A percentile compares a stretch with the other conserved stretches of the same genome.
Conservation (phyloP, 2,113 vertebrate genomes). For the Tragelaphus buxtoni region DNA sequence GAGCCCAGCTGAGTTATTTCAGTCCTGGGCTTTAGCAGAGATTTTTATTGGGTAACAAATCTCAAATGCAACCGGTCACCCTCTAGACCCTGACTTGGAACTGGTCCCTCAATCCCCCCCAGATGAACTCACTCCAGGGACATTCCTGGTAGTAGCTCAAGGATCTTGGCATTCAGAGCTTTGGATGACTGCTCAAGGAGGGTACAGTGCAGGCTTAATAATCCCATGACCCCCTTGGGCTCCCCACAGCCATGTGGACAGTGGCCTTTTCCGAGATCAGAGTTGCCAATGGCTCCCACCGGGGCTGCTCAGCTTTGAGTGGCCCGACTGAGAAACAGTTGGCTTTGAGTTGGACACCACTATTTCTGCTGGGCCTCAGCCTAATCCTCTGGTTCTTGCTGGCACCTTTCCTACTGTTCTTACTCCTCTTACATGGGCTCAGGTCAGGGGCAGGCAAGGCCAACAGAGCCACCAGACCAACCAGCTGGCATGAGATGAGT, state of each 20-base stretch:
- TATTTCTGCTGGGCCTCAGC: constrained; percentile 13
- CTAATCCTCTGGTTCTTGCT: not conserved
- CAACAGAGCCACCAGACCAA: not conserved
- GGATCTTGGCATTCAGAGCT: constrained; percentile 45
- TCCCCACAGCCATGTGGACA: not conserved
- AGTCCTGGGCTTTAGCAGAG: constrained; percentile 67
- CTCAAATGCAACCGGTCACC: constrained; percentile 67
- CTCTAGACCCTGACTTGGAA: constrained; percentile 52
- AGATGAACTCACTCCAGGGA: constrained; percentile 62
- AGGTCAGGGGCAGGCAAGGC: not conserved
- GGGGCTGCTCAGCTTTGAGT: not conserved
- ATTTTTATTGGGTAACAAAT: constrained; percentile 76
- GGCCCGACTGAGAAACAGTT: not conserved
- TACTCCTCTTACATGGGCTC: not conserved
- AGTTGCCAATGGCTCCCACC: not conserved
- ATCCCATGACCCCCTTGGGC: not conserved
- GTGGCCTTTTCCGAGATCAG: not conserved
- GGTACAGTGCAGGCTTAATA: not conserved
- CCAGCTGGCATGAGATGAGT: not conserved
- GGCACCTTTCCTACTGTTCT: constrained; percentile 1
- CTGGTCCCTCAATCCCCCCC: not conserved
- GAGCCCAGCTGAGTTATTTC: constrained; percentile 74
- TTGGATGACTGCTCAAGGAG: constrained; percentile 55
- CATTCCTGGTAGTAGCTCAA: constrained; percentile 59
- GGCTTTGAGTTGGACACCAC: not conserved